phyloP scores from a whole-genome alignment of 2,113 vertebrate species.

The Anas platyrhynchos region DNA sequence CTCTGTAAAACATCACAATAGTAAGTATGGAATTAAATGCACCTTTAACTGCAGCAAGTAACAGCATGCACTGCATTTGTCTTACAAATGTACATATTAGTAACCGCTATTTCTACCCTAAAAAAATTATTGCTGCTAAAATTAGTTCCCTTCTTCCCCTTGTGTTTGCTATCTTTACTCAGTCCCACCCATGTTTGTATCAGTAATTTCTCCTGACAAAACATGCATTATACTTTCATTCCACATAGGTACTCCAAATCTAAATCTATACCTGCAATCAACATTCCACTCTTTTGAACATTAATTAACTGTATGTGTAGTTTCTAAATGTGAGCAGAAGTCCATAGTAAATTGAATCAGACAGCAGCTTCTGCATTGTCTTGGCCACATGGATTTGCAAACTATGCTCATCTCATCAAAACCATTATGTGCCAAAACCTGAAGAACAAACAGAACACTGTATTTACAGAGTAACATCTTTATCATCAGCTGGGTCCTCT shows the following conservation, averaged over 20 bases:
- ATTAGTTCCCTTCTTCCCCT: background rate
- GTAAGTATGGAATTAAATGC: constrained; percentile 8
- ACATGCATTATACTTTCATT: background rate
- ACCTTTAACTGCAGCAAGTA: background rate
- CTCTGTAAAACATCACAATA: background rate
- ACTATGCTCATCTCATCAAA: background rate
- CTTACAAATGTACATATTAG: background rate
- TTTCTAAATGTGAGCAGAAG: background rate
- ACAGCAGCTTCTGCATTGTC: background rate
- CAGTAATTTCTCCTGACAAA: background rate
- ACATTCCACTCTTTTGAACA: background rate
- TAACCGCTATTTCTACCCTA: background rate
- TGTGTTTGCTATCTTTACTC: background rate
- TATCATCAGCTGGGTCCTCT: background rate
- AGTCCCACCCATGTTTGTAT: background rate
- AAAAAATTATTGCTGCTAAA: background rate
- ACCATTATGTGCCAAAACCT: background rate
- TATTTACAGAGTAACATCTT: background rate
- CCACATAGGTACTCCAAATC: background rate
- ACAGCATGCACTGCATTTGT: background rate
- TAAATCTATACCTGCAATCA: background rate
- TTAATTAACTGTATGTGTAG: background rate
- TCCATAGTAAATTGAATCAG: background rate
- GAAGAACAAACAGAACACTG: background rate
- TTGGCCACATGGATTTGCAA: rapidly evolving